Evolutionary conservation across 1,140 invertebrate species (phyloP).

Genomic region (Vanessa tameamea): DNA sequence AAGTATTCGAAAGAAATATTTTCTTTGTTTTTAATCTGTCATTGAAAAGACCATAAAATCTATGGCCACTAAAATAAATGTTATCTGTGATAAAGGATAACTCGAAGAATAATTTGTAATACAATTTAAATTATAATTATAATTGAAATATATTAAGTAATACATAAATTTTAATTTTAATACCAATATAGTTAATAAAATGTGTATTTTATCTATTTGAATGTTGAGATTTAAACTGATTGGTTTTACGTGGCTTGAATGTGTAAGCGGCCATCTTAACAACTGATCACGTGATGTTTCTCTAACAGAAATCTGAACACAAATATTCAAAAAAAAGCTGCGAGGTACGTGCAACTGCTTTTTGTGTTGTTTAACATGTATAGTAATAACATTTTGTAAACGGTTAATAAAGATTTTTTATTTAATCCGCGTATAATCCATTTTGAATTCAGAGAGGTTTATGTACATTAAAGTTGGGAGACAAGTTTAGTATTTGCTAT

Average conservation of each 20-base stretch:
- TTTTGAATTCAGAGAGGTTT: too few relatives aligned
- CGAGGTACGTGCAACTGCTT: not conserved
- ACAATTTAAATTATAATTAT: not conserved
- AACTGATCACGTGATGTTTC: conserved; percentile 20
- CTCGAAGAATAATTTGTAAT: not conserved
- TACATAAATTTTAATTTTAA: not conserved
- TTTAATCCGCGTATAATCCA: too few relatives aligned
- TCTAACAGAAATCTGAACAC: not conserved
- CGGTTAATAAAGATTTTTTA: too few relatives aligned
- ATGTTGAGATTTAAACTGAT: not conserved
- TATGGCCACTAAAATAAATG: too few relatives aligned
- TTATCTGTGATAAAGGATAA: not conserved
- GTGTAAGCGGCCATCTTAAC: conserved; percentile 35
- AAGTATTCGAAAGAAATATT: too few relatives aligned
- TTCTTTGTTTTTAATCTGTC: too few relatives aligned
- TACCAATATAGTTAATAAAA: not conserved
- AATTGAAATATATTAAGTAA: not conserved
- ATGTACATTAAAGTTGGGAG: too few relatives aligned
- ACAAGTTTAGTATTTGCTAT: too few relatives aligned
- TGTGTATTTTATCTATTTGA: not conserved
- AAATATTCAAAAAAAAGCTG: conserved; percentile 9
- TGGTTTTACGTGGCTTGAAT: not conserved
- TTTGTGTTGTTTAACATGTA: not conserved
- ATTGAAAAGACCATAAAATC: too few relatives aligned
- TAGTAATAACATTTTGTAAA: not conserved